Base-by-base conservation (phyloP, 1,140 invertebrate genomes). In the Drosophila truncata region DNA sequence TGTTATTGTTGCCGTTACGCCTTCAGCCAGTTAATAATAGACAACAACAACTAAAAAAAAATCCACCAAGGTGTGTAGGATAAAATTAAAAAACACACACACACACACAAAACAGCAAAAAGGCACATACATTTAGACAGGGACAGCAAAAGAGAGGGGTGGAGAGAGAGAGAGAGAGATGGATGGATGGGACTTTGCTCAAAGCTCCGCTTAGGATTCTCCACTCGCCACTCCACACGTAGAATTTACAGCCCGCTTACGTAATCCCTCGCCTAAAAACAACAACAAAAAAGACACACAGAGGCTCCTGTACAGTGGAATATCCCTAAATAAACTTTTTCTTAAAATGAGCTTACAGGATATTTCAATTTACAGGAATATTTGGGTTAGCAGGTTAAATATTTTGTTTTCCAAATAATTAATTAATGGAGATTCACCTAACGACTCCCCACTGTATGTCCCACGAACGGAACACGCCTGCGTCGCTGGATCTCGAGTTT, bases 231-330 rank as follows among this genome's bases (percentile, higher is more conserved):
- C 47, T 72, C 62, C 82, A 77, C 73, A 83, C 87, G 80, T 87
- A 87, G 84, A 88, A 87, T 80, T 87, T 87, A 84, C 84, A 87
- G 80, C 72, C 25, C 82, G 84, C 80, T 87, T 87, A 87, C 84
- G 84, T 87, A 87, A 87, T 88, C 72, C 72, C 76, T 67, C 27
- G 46, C 61, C 66, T 44, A 20, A 50, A 41, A 50, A 39, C 47
- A 50, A 31, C 13, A 50, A 31, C 27, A 78, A 79, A 76, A 52
- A 42, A 49, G 23, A 13, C 83, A 77, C 60, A 61, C 65, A 60
- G 63, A 65, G 80, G 67, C 84, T 87, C 83, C 83, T 87, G 71
- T 66, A 62, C 61, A 59, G 37, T 63, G 9, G 31, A 18, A 29
- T 27, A 11, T 44, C 20, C n/a, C 57, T 18, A 65, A 33, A 27